These are phyloP conservation scores for Sander lucioperca DNA, from an alignment of 2,113 vertebrate genomes.

Conservation along the genomic window DNA sequence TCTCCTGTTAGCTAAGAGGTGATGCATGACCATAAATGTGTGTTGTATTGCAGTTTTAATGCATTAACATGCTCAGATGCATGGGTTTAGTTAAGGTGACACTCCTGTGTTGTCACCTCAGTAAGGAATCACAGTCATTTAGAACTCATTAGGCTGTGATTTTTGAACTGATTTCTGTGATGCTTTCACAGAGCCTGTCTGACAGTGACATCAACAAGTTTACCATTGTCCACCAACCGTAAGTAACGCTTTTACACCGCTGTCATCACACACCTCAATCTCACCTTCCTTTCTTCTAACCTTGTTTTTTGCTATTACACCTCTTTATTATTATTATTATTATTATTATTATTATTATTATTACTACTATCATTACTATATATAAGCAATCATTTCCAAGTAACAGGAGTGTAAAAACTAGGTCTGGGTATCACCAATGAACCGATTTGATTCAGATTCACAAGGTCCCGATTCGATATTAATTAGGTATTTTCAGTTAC, in stretches of 20 bases:
- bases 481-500: too few relatives aligned
- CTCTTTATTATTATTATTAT: too few relatives aligned
- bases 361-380: too few relatives aligned
- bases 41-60: not conserved
- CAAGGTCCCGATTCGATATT: too few relatives aligned
- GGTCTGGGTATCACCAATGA: too few relatives aligned
- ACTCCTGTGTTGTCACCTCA: not conserved
- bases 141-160: not conserved
- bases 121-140: not conserved
- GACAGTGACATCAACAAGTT: slow-evolving; percentile 85
- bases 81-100: not conserved
- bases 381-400: too few relatives aligned
- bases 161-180: slow-evolving; percentile 3
- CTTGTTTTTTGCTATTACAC: too few relatives aligned
- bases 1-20: slow-evolving; percentile 55
- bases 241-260: slow-evolving; percentile 71
- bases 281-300: not conserved
- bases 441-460: too few relatives aligned
- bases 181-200: slow-evolving; percentile 82
- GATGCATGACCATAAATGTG: not conserved
- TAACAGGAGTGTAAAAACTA: too few relatives aligned
- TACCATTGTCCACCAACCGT: slow-evolving; percentile 86
- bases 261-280: slow-evolving; percentile 3
- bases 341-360: too few relatives aligned
- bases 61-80: not conserved